Base-by-base conservation (phyloP, 2,797 vertebrate genomes). In the Acanthiza pusilla region DNA sequence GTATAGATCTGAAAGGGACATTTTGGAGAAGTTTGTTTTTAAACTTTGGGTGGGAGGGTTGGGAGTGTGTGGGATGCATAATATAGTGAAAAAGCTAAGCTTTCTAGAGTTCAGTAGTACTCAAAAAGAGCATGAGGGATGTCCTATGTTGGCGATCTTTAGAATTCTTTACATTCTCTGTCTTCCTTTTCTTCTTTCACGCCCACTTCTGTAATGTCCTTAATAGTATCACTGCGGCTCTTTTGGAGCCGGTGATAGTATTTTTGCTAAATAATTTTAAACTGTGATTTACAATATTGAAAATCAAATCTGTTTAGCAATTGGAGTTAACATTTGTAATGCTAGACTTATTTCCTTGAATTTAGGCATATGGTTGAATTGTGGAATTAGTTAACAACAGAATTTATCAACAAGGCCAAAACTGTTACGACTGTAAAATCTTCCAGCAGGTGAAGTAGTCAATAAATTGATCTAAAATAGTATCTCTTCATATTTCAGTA, bases 91-190 rank as follows among this genome's bases (percentile, higher is more conserved):
- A 93, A 88, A 67, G 60, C 63, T 71, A 93, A 86, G 85, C 88
- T 96, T 93, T 66, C 60, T 93, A 62, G 67, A 82, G 54, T 91
- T 91, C 74, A 91, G 34, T 88, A 93, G 89, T 91, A 90, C 60
- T 73, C 63, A 76, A 81, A 95, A 94, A 86, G 76, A 95, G 91
- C 95, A 96, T 95, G 91, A 96, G 55, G 78, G 60, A 43, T 8
- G 4, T 76, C 71, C 32, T 88, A 12, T 51, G 60, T 57, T 92
- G 91, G 48, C 61, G 5, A 50, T n/a, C 88, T 90, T 94, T 86
- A 88, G 82, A 93, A 82, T 90, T 87, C 53, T 95, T 94, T 75
- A 84, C 16, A 5, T 84, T 72, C 36, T 73, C 10, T 67, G 40
- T 70, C 55, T 87, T 67, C 16, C 51, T 86, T 62, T 91, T 84